These are phyloP conservation scores for Amblyornis subalaris DNA, from an alignment of 2,113 vertebrate genomes.

Conservation along the genomic window DNA sequence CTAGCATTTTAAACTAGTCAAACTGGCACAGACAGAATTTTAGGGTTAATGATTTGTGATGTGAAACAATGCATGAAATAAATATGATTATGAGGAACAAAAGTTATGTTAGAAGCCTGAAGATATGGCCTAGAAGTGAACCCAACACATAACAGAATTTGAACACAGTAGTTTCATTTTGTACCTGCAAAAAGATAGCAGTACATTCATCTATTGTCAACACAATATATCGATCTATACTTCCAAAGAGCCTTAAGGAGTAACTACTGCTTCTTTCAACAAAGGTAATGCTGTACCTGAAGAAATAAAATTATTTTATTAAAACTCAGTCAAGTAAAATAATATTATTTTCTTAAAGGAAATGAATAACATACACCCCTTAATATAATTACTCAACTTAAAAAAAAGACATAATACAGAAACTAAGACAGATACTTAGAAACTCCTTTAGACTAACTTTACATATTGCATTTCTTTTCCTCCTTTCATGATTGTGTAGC, in stretches of 20 bases:
- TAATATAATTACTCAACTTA: background rate
- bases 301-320: conserved; percentile 2
- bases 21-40: background rate
- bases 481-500: background rate
- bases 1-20: background rate
- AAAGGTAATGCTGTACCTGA: conserved; percentile 83
- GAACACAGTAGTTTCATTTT: background rate
- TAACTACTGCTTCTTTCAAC: conserved; percentile 80
- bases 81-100: background rate
- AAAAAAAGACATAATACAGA: background rate
- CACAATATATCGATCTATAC: conserved; percentile 73
- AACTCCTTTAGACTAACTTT: background rate
- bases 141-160: background rate
- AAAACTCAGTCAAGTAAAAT: background rate
- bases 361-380: background rate
- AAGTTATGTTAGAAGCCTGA: background rate
- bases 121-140: background rate
- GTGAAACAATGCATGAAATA: background rate
- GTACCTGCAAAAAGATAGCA: conserved; percentile 87
- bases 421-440: background rate
- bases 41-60: background rate
- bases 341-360: background rate
- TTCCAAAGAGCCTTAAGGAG: conserved; percentile 77
- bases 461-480: background rate
- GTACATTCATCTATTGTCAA: conserved; percentile 88